Evolutionary conservation across 2,888 invertebrate species (phyloP).

Genomic region (Trilocha varians): DNA sequence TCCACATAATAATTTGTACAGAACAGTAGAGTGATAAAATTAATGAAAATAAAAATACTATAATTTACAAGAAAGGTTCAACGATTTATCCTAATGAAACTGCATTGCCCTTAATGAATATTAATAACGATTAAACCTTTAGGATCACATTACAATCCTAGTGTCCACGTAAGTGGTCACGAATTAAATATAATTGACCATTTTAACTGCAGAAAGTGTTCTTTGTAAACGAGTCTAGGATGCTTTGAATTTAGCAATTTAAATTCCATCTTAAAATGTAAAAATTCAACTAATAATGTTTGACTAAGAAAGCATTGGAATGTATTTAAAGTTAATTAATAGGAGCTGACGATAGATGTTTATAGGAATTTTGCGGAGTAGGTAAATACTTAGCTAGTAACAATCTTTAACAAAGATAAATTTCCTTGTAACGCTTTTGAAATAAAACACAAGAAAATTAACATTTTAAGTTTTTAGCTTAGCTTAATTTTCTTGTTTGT

Average conservation of each 20-base stretch:
- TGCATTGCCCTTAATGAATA: too few species aligned
- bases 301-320: background rate
- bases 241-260: constrained; percentile 37
- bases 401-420: too few species aligned
- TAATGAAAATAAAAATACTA: background rate
- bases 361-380: too few species aligned
- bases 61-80: background rate
- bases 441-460: too few species aligned
- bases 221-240: background rate
- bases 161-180: background rate
- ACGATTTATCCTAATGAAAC: background rate
- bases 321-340: background rate
- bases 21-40: too few species aligned
- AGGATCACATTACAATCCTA: background rate
- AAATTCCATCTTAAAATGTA: constrained; percentile 58
- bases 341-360: background rate
- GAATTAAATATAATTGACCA: background rate
- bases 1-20: too few species aligned
- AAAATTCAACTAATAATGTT: constrained; percentile 37
- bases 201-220: background rate
- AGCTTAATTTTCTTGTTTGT: too few species aligned
- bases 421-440: too few species aligned
- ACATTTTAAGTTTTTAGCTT: too few species aligned
- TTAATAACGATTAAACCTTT: too few species aligned
- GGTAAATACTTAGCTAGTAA: too few species aligned